Conservation (phyloP, 2,888 invertebrate species). For the Leucophenga maculata region DNA sequence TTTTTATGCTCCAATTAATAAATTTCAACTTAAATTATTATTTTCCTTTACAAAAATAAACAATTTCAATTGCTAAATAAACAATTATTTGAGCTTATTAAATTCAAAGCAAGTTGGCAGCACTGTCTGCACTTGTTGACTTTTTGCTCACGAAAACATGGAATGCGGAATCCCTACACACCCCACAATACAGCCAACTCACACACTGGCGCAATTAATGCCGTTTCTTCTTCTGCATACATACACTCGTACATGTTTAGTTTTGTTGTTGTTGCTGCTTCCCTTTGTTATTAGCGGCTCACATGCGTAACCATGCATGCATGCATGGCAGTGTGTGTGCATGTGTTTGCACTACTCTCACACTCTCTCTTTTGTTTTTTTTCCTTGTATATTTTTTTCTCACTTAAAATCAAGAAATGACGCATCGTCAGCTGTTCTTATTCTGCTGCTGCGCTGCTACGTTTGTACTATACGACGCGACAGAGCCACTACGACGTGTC, state of each 20-base stretch:
- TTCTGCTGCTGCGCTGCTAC: background rate
- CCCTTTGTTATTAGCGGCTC: background rate
- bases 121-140: slow-evolving; percentile 20
- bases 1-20: too few relatives aligned
- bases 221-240: slow-evolving; percentile 6
- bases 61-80: too few relatives aligned
- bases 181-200: background rate
- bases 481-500: slow-evolving; percentile 38
- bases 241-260: slow-evolving; percentile 1
- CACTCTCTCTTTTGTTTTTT: slow-evolving; percentile 34
- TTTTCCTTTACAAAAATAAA: too few relatives aligned
- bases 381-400: slow-evolving; percentile 38
- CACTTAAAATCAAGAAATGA: slow-evolving; percentile 47
- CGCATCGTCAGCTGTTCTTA: slow-evolving; percentile 62
- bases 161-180: background rate
- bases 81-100: too few relatives aligned
- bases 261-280: background rate
- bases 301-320: slow-evolving; percentile 10
- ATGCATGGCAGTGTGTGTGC: background rate
- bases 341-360: slow-evolving; percentile 25
- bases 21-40: too few relatives aligned
- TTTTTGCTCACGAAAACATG: background rate
- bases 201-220: background rate
- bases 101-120: background rate
- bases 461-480: too few relatives aligned